Conservation (phyloP, 37 sponge, comb jelly and placozoan genomes). For the Aphrocallistes beatrix region DNA sequence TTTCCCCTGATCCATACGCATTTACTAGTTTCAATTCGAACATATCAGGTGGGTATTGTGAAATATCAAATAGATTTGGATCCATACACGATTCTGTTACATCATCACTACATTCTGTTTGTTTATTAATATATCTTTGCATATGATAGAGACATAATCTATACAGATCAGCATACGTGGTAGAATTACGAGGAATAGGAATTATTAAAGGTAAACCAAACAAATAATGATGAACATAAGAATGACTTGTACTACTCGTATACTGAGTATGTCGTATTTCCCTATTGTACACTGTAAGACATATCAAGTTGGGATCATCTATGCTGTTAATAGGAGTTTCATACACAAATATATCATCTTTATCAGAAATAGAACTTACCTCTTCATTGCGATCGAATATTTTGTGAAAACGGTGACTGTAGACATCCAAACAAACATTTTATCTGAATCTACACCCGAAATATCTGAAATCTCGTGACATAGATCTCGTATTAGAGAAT, state of each 20-base stretch:
- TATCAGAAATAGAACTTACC: slow-evolving; percentile 48
- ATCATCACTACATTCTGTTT: neutral
- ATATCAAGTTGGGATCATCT: slow-evolving; percentile 33
- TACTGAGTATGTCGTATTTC: slow-evolving; percentile 3
- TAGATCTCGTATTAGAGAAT: slow-evolving; percentile 30
- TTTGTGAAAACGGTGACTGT: slow-evolving; percentile 59
- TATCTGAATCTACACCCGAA: slow-evolving; percentile 28
- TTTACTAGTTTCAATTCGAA: slow-evolving; percentile 56
- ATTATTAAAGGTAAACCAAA: slow-evolving; percentile 66
- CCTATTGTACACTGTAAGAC: slow-evolving; percentile 55
- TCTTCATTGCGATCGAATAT: slow-evolving; percentile 46
- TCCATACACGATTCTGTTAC: neutral
- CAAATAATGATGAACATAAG: neutral
- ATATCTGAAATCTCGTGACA: slow-evolving; percentile 29
- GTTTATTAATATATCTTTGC: neutral
- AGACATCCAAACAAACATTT: no score
- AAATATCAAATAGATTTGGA: neutral
- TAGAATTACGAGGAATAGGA: slow-evolving; percentile 34
- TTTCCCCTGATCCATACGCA: slow-evolving; percentile 45
- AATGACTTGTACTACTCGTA: neutral
- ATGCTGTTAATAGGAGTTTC: slow-evolving; percentile 34
- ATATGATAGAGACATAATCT: neutral
- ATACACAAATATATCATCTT: slow-evolving; percentile 60
- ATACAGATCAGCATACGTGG: slow-evolving; percentile 46
- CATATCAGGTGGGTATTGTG: slow-evolving; percentile 11